Conservation (phyloP, 2,888 invertebrate species). For the Phyllotreta striolata region DNA sequence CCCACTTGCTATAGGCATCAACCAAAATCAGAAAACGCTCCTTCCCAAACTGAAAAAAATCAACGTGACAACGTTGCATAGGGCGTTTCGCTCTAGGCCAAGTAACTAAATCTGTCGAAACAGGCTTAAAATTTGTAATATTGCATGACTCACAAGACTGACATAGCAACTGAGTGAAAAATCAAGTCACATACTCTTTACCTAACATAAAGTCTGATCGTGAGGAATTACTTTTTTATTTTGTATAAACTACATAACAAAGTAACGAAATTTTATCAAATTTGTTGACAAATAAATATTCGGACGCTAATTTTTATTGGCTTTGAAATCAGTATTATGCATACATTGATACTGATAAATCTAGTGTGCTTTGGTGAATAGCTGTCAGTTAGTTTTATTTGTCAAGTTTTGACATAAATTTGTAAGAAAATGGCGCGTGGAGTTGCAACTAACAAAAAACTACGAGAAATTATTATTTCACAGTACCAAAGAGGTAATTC, state of each 20-base stretch:
- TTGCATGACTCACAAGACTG: slow-evolving; percentile 12
- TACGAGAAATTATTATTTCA: not conserved
- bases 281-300: no score
- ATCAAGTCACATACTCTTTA: no score
- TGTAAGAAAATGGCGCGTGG: not conserved
- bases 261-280: no score
- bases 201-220: no score
- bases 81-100: slow-evolving; percentile 13
- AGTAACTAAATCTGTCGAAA: slow-evolving; percentile 4
- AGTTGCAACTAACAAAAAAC: not conserved
- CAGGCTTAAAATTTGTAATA: slow-evolving; percentile 13
- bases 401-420: not conserved
- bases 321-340: no score
- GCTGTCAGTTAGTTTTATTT: not conserved
- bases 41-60: slow-evolving; percentile 16
- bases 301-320: no score
- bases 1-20: slow-evolving; percentile 10
- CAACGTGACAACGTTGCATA: slow-evolving; percentile 17
- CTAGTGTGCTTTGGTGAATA: slow-evolving; percentile 1
- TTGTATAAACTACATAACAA: no score
- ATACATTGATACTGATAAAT: not conserved
- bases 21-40: slow-evolving; percentile 15
- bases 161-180: slow-evolving; percentile 11
- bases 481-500: not conserved
- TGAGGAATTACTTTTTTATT: no score